Conservation (phyloP, 2,113 vertebrate species). For the Bujurquina vittata region DNA sequence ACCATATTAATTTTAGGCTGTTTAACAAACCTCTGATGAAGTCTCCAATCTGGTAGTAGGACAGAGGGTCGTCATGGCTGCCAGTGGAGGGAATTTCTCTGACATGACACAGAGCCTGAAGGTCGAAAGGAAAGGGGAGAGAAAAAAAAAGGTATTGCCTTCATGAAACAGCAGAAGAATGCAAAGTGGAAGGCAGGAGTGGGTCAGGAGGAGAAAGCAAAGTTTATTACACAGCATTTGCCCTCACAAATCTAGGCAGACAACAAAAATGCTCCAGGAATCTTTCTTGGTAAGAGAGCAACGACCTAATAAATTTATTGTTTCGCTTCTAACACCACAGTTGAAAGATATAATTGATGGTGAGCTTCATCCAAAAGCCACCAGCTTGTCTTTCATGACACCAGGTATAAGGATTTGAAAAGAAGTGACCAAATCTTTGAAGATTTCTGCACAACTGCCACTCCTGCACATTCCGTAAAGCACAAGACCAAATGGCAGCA, state of each 20-base stretch:
- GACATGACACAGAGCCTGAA: conserved; percentile 92
- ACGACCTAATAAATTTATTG: no score
- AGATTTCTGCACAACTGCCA: background rate
- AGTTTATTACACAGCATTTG: background rate
- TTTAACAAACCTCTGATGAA: conserved; percentile 87
- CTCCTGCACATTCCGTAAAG: background rate
- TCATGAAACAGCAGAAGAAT: background rate
- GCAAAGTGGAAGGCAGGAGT: background rate
- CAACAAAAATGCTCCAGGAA: background rate
- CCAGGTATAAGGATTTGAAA: background rate
- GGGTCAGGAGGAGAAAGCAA: background rate
- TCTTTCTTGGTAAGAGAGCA: no score
- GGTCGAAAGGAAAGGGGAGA: conserved; percentile 17
- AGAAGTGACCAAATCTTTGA: background rate
- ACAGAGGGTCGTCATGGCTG: conserved; percentile 95
- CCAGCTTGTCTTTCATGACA: background rate
- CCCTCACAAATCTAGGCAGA: background rate
- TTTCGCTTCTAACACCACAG: background rate
- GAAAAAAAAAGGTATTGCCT: background rate
- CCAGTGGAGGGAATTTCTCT: conserved; percentile 94
- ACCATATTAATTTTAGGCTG: background rate
- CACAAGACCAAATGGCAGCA: background rate
- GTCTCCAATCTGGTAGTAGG: conserved; percentile 94
- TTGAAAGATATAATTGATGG: background rate
- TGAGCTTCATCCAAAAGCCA: background rate